Percentiles rank a stretch among this genome's conserved stretches.
Conservation (phyloP, 2,888 invertebrate genomes). For the Sabatieria punctata region DNA sequence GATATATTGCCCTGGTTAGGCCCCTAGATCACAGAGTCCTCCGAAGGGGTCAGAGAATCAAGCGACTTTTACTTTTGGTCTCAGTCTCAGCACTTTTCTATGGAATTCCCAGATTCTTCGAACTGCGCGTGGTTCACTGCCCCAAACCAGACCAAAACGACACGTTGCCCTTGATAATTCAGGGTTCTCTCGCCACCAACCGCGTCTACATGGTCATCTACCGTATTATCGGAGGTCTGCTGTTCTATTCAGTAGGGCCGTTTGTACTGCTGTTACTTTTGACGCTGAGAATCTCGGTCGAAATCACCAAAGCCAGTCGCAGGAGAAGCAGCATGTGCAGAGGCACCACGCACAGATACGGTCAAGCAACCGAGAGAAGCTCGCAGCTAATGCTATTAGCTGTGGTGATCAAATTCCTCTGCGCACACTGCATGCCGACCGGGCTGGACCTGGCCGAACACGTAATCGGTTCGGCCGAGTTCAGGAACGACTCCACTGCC, state of each 20-base stretch:
- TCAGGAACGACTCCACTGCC: no score
- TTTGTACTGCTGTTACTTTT: conserved; percentile 13
- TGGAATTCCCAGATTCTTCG: conserved; percentile 14
- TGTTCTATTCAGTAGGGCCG: conserved; percentile 15
- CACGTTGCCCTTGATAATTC: conserved; percentile 5
- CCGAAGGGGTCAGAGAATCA: neutral
- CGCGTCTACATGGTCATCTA: conserved; percentile 16
- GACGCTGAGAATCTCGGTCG: conserved; percentile 8
- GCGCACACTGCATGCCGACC: no score
- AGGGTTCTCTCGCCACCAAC: conserved; percentile 13
- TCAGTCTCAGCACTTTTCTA: conserved; percentile 11
- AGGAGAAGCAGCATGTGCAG: no score
- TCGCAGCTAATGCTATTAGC: no score
- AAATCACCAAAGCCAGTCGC: no score
- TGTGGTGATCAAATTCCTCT: no score
- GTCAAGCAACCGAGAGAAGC: no score
- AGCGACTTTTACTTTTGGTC: conserved; percentile 8
- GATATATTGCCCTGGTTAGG: conserved; percentile 13
- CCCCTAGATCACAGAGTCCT: neutral
- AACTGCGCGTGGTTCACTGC: conserved; percentile 9
- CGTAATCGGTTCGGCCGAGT: no score
- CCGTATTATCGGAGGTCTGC: conserved; percentile 14
- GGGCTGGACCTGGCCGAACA: no score
- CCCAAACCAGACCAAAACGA: neutral
- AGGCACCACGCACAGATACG: no score